These are phyloP conservation scores for Cephalopterus ornatus DNA, from an alignment of 2,113 vertebrate genomes.

Conservation along the genomic window DNA sequence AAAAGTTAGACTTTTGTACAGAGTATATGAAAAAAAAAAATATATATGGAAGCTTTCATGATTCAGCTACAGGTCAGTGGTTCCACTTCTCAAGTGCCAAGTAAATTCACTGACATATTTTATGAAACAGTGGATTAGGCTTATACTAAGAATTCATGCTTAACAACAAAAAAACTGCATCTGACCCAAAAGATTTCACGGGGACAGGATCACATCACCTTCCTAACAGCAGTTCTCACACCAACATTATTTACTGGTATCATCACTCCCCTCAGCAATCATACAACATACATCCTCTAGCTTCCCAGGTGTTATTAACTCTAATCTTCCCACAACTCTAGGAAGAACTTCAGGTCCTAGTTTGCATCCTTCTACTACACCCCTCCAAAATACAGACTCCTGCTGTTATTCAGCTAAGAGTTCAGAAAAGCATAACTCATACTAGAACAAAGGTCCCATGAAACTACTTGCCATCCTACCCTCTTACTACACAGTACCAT, in stretches of 20 bases:
- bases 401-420: not conserved
- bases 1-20: not conserved
- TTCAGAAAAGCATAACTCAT: not conserved
- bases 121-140: not conserved
- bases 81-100: not conserved
- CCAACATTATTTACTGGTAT: not conserved
- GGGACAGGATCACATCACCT: not conserved
- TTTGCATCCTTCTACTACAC: not conserved
- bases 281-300: not conserved
- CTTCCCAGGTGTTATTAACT: not conserved
- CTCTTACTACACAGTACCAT: not conserved
- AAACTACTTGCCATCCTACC: not conserved
- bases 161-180: not conserved
- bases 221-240: not conserved
- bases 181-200: not conserved
- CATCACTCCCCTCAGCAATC: not conserved
- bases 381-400: not conserved
- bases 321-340: not conserved
- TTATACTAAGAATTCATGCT: not conserved
- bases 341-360: not conserved
- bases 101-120: not conserved
- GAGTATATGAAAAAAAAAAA: not conserved
- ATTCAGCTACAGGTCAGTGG: not conserved
- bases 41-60: not conserved
- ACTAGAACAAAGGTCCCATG: not conserved